Evolutionary conservation across 2,888 invertebrate genomes (phyloP).

Genomic region (Euphydryas editha): DNA sequence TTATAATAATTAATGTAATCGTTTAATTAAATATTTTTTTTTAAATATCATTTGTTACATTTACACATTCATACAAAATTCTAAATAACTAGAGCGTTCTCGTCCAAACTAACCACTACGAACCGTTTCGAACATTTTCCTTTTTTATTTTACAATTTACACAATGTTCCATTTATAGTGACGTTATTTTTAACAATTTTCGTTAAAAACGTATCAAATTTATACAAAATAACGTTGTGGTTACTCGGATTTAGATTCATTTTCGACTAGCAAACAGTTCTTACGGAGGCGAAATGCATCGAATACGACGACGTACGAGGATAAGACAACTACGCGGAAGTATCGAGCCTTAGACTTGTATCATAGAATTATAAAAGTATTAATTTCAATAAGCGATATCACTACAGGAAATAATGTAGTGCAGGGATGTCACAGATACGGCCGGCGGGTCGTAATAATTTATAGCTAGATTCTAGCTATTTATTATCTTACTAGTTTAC

Average conservation of each 20-base stretch:
- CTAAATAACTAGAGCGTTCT: conserved; percentile 73
- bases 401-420: background rate
- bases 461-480: no score
- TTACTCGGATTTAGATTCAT: conserved; percentile 69
- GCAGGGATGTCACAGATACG: no score
- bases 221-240: conserved; percentile 36
- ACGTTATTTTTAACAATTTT: conserved; percentile 51
- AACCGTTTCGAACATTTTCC: conserved; percentile 49
- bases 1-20: conserved; percentile 60
- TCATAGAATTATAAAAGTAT: background rate
- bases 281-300: conserved; percentile 30
- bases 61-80: conserved; percentile 77
- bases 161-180: conserved; percentile 48
- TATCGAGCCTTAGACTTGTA: background rate
- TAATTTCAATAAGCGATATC: conserved; percentile 6
- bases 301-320: background rate
- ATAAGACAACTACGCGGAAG: background rate
- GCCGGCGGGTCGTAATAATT: no score
- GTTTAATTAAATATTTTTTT: conserved; percentile 63
- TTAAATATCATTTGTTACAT: conserved; percentile 75
- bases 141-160: conserved; percentile 50
- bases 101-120: conserved; percentile 61
- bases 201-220: conserved; percentile 54
- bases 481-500: no score
- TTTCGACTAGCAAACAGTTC: conserved; percentile 66